These are phyloP conservation scores for Mesorhabditis spiculigera DNA, from an alignment of 2,888 invertebrate genomes.

Conservation along the genomic window DNA sequence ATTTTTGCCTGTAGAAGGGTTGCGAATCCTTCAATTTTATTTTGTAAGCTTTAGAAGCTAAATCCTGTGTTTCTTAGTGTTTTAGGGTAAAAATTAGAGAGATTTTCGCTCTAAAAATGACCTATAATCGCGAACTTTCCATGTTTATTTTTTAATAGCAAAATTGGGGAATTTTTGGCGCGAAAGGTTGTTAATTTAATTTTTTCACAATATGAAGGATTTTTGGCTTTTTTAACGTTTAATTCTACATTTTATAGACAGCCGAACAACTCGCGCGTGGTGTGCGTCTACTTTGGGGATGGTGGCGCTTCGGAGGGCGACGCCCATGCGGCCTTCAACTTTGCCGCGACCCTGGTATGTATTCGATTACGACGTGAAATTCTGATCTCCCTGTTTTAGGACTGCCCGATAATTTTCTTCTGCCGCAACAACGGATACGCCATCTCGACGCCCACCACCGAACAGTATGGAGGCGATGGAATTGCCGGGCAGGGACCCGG, in stretches of 20 bases:
- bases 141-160: no score
- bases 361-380: slow-evolving; percentile 2
- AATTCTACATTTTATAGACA: slow-evolving; percentile 57
- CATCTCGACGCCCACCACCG: slow-evolving; percentile 86
- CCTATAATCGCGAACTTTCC: no score
- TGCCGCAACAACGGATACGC: slow-evolving; percentile 95
- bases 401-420: slow-evolving; percentile 88
- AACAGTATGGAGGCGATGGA: slow-evolving; percentile 94
- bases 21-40: no score
- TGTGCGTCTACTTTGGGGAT: slow-evolving; percentile 67
- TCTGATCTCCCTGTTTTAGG: slow-evolving; percentile 48
- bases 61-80: no score
- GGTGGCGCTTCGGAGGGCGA: slow-evolving; percentile 98
- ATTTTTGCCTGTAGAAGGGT: no score
- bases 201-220: no score
- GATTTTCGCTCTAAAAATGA: no score
- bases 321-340: slow-evolving; percentile 95
- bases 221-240: no score
- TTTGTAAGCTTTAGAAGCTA: no score
- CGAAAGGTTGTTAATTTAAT: no score
- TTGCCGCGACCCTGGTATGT: slow-evolving; percentile 79
- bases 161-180: no score
- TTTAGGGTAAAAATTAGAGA: no score
- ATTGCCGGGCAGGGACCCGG: slow-evolving; percentile 78
- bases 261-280: slow-evolving; percentile 67